Evolutionary conservation across 2,888 invertebrate species (phyloP), one percentile per base, ranked within the genome.

Genomic region (Sarcophaga variegata): DNA sequence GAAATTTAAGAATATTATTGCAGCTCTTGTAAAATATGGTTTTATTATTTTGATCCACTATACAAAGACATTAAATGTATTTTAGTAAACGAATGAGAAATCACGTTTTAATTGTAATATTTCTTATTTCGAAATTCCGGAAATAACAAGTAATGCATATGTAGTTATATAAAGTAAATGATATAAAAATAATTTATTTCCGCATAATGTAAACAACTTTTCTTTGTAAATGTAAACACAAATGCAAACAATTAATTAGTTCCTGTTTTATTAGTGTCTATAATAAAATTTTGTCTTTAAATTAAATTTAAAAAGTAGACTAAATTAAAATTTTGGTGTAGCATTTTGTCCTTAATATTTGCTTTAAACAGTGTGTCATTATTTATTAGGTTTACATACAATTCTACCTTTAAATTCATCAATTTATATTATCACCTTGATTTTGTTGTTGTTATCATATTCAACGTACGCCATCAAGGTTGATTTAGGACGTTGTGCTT

Each of bases 401-500:
- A 49, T 71, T 76, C 60, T 71, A 80, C 64, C 59, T 37, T 37
- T 54, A 54, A 70, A 70, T 75, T 76, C 5, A 80, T 66, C 47
- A 75, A 84, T 81, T 25, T 66, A 60, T 76, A 70, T 80, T 59
- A 54, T 72, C 78, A 87, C 87, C 87, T 87, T 87, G 76, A 79
- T 84, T 14, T 54, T 17, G 4, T 12, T 54, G 17, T 17, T 54
- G 12, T 54, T 77, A 72, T 70, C 79, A 67, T 79, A 70, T 76
- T 72, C 72, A 81, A 59, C 6, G 69, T 66, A 59, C 3, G 64
- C 71, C 78, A 78, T 78, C 79, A 84, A 87, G 84, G 84, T 84
- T 87, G 79, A 47, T 69, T 76, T 79, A 87, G 87, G 82, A 84
- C 84, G 70, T 87, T 87, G 87, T 79, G 75, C 84, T 82, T 84